Evolutionary conservation across 1,140 invertebrate genomes (phyloP), one percentile per base, ranked within the genome.

Genomic region (Mizuhopecten yessoensis): DNA sequence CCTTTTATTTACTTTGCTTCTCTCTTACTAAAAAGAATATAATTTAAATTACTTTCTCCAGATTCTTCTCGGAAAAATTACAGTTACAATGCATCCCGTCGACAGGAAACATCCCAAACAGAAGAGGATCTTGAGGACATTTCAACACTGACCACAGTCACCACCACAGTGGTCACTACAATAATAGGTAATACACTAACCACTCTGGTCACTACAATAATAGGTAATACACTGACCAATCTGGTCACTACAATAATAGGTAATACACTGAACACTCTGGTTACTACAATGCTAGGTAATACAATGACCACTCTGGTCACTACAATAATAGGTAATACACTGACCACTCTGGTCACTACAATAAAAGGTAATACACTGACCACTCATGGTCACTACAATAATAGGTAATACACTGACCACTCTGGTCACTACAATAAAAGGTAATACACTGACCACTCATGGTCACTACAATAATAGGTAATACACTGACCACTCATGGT

Each of bases 101-200:
- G 23, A n/a, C 23, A 75, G 57, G 29, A 29, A 29, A 75, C n/a
- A 9, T 7, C 11, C 5, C 23, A 75, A 75, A n/a, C 57, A 75
- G 57, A 75, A 7, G 57, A 75, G n/a, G 11, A 75, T 75, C 57
- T 75, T n/a, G 57, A 75, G 57, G 57, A 75, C 2, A 75, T 75
- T 90, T 5, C 86, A 17, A 87, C 90, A n/a, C 33, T 91, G 7
- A 88, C 92, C 88, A 92, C 90, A 20, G 33, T 87, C 7, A 89
- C 90, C 34, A 93, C 91, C 17, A 92, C 91, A 0, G 89, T 92
- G 33, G 86, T 94, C 57, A 93, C 93, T 34, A 94, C 93, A 34
- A 57, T 93, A 20, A 94, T 93, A 91, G 92, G 94, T 94, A 90
- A 87, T 29, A 29, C 23, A 75, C 0, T 75, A 13, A 75, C 45